Conservation (phyloP, 2,888 invertebrate species). For the Abrostola tripartita region DNA sequence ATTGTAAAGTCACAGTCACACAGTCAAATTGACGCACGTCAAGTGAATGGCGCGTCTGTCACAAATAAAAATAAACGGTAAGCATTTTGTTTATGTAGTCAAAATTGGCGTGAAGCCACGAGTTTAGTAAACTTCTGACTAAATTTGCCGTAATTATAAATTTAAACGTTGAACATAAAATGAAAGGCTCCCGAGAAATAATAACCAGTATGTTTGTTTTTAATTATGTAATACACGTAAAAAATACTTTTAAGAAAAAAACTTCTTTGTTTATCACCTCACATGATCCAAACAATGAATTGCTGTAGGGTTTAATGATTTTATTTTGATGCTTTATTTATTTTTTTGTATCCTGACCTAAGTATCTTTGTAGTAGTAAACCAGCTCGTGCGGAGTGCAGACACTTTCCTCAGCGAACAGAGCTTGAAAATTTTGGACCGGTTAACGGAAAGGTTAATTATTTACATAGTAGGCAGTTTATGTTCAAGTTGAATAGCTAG, state of each 20-base stretch:
- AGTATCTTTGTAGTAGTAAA: slow-evolving; percentile 26
- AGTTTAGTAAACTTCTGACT: neutral
- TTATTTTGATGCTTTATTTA: neutral
- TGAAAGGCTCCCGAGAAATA: slow-evolving; percentile 18
- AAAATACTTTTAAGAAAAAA: neutral
- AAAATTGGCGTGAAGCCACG: neutral
- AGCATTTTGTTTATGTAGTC: slow-evolving; percentile 53
- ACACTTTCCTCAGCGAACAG: slow-evolving; percentile 13
- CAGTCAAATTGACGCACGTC: slow-evolving; percentile 74
- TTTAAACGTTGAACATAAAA: slow-evolving; percentile 9
- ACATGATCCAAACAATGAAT: neutral
- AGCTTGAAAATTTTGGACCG: neutral
- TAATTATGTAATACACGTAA: neutral
- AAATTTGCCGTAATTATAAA: slow-evolving; percentile 12
- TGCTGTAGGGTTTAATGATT: neutral
- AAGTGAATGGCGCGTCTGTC: slow-evolving; percentile 76
- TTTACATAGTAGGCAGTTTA: neutral
- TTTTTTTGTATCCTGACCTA: slow-evolving; percentile 16
- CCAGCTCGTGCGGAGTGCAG: slow-evolving; percentile 12
- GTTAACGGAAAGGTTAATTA: slow-evolving; percentile 20
- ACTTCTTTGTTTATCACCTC: neutral
- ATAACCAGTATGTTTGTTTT: slow-evolving; percentile 12
- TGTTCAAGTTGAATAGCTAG: no score
- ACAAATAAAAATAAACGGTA: slow-evolving; percentile 71
- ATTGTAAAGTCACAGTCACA: slow-evolving; percentile 77